Evolutionary conservation across 2,113 vertebrate genomes (phyloP).

Genomic region (Notothenia coriiceps): DNA sequence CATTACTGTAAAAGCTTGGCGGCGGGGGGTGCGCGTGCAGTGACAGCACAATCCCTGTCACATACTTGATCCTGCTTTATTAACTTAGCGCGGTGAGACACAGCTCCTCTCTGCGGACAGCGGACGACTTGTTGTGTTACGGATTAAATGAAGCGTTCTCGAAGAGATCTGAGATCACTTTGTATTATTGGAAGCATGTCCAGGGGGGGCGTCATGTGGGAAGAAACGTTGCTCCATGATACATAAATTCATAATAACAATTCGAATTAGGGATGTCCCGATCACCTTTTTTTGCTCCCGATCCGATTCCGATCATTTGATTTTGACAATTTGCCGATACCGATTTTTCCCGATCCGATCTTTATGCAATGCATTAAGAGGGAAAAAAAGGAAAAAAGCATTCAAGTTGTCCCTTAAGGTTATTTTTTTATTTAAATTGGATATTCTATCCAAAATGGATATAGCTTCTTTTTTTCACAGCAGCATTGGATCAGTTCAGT

Average conservation of each 20-base stretch:
- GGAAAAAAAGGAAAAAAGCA: no score
- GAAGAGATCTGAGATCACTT: constrained; percentile 17
- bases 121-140: neutral
- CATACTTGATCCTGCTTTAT: constrained; percentile 38
- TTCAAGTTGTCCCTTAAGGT: no score
- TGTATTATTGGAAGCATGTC: neutral
- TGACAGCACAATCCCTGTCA: constrained; percentile 38
- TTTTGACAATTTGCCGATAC: no score
- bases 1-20: constrained; percentile 46
- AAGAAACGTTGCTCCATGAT: neutral
- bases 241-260: neutral
- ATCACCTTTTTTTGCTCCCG: no score
- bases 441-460: no score
- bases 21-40: neutral
- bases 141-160: constrained; percentile 24
- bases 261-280: neutral
- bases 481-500: no score
- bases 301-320: no score
- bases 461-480: no score
- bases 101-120: constrained; percentile 7
- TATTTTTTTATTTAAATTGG: no score
- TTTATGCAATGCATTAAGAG: no score
- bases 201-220: neutral
- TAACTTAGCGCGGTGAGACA: constrained; percentile 6
- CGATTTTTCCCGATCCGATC: no score